Evolutionary conservation across 2,113 vertebrate genomes (phyloP), one percentile per base, ranked within the genome.

Genomic region (Budorcas taxicolor): DNA sequence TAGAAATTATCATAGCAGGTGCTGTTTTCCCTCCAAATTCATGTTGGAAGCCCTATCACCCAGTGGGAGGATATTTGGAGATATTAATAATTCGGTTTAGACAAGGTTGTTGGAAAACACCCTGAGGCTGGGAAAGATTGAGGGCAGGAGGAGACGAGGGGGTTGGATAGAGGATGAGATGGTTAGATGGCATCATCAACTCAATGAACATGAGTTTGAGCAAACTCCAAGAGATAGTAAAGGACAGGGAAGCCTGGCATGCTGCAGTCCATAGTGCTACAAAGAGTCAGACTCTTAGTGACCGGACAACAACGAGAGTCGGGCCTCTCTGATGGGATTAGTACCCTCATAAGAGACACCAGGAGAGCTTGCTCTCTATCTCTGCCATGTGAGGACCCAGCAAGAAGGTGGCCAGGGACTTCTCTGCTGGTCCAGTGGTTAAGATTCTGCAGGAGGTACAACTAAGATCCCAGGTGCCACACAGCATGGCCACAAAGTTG

Each of bases 81-180:
- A 14, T 43, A 19, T 55, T 91, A 43, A 14, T 64, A 43, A 97
- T 64, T 62, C 36, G 17, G 47, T 64, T 82, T 93, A 87, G 27
- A 82, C 45, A 47, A 53, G 15, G 11, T 50, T 47, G 62, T n/a
- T 64, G 62, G 62, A n/a, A 64, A 9, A 64, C 1, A n/a, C 62
- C 7, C 62, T n/a, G 62, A n/a, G 16, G 60, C 31, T 33, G 60
- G 60, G 64, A 67, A 67, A 67, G 64, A 36, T 1, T 40, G n/a
- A 23, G n/a, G 19, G 19, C 67, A 40, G n/a, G 67, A 71, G 19
- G n/a, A 40, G n/a, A 71, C 10, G 2, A 71, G n/a, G 19, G 0
- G 1, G 67, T 19, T 40, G 67, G 67, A 71, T 1, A 71, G 67
- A 71, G 67, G n/a, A 71, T 71, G 67, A 71, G 67, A 40, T 40